These are phyloP conservation scores for Onychorhynchus coronatus DNA, from an alignment of 2,113 vertebrate species.

Conservation along the genomic window DNA sequence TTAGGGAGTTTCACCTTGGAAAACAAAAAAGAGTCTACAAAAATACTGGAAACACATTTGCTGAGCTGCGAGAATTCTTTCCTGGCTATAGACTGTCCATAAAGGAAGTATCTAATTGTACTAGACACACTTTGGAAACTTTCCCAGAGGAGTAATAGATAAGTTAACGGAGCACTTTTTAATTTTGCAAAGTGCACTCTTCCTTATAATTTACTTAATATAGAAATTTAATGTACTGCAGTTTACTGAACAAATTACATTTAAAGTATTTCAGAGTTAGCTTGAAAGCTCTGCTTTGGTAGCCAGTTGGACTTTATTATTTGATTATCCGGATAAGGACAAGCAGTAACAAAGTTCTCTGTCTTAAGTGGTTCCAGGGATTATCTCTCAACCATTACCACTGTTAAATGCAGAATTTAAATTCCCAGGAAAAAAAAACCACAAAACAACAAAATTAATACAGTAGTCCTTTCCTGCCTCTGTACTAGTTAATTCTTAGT, in stretches of 20 bases:
- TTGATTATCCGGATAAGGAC: slow-evolving; percentile 77
- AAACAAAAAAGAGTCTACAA: neutral
- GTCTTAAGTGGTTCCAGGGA: slow-evolving; percentile 70
- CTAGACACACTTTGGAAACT: slow-evolving; percentile 71
- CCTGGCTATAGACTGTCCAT: slow-evolving; percentile 35
- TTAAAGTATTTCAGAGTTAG: slow-evolving; percentile 76
- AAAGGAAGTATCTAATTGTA: slow-evolving; percentile 73
- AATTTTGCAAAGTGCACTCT: slow-evolving; percentile 81
- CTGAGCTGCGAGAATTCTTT: slow-evolving; percentile 60
- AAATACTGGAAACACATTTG: slow-evolving; percentile 38
- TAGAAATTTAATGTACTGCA: slow-evolving; percentile 79
- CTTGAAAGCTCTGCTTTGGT: slow-evolving; percentile 72
- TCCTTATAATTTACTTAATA: slow-evolving; percentile 83
- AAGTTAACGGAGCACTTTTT: slow-evolving; percentile 78
- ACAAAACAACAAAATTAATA: neutral
- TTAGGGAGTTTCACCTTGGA: slow-evolving; percentile 48
- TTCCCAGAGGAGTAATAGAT: slow-evolving; percentile 78
- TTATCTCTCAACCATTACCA: slow-evolving; percentile 72
- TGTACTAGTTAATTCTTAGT: slow-evolving; percentile 14
- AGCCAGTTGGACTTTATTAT: slow-evolving; percentile 75
- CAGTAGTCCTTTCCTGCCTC: slow-evolving; percentile 36
- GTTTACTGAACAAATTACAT: slow-evolving; percentile 82
- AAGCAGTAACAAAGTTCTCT: slow-evolving; percentile 70
- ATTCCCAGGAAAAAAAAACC: neutral
- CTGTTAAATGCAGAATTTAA: slow-evolving; percentile 70